Evolutionary conservation across 1,140 invertebrate genomes (phyloP).

Genomic region (Triops cancriformis): DNA sequence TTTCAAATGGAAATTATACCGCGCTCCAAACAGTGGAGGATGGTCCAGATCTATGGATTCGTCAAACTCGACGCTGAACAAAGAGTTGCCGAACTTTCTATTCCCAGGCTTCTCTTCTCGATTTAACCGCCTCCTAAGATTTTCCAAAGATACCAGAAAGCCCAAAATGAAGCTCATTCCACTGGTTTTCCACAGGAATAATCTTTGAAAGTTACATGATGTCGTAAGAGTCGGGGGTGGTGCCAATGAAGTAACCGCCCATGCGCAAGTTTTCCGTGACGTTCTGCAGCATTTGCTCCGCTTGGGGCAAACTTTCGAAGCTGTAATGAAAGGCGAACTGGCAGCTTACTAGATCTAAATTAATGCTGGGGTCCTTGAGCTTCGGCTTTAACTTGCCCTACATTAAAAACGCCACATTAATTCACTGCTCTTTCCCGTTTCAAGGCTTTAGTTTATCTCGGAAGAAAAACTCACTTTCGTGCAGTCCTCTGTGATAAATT

Average conservation of each 20-base stretch:
- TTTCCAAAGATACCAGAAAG: background rate
- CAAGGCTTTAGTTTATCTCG: too few species aligned
- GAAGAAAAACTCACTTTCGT: constrained; percentile 63
- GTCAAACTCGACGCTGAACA: constrained; percentile 73
- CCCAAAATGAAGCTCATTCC: background rate
- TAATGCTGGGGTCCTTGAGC: constrained; percentile 61
- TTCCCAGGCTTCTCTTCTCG: constrained; percentile 20
- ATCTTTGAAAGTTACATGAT: constrained; percentile 66
- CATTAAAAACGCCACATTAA: constrained; percentile 33
- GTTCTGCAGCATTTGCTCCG: constrained; percentile 86
- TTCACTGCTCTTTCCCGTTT: too few species aligned
- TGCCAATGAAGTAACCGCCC: constrained; percentile 94
- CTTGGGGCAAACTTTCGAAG: constrained; percentile 87
- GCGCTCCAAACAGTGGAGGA: constrained; percentile 85
- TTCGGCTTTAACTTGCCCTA: constrained; percentile 56
- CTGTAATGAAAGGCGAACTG: constrained; percentile 97
- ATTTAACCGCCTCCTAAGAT: constrained; percentile 21
- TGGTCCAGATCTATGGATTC: constrained; percentile 54
- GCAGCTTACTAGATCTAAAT: constrained; percentile 86
- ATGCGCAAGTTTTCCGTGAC: constrained; percentile 74
- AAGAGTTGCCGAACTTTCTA: constrained; percentile 68
- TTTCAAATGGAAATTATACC: constrained; percentile 92
- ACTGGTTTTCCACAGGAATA: too few species aligned
- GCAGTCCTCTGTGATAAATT: constrained; percentile 87
- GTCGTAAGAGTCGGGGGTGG: constrained; percentile 85